Evolutionary conservation across 1,140 invertebrate genomes (phyloP).

Genomic region (Metopolophium dirhodum): DNA sequence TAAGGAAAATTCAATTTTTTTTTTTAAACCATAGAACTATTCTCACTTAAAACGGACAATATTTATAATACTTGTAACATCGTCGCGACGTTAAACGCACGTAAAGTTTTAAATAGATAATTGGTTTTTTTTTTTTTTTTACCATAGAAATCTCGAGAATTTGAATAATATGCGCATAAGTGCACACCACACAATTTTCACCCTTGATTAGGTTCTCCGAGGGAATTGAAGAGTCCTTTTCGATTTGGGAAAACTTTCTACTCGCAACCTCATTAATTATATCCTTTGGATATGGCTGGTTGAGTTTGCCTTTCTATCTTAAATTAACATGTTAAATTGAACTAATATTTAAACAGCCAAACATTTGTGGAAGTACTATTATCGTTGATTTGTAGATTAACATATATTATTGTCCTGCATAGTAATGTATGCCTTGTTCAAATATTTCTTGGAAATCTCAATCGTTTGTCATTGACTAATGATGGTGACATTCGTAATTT

Average conservation of each 20-base stretch:
- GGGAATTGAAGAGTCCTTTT: conserved; percentile 12
- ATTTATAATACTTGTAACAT: not conserved
- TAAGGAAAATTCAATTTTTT: too few species aligned
- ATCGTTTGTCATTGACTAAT: not conserved
- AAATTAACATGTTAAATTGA: conserved; percentile 40
- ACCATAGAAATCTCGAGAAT: not conserved
- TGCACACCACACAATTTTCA: conserved; percentile 13
- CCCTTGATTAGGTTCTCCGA: conserved; percentile 23
- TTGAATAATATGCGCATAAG: not conserved
- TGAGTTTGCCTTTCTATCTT: conserved; percentile 31
- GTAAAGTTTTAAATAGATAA: not conserved
- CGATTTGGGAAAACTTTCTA: conserved; percentile 33
- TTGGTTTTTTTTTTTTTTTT: not conserved
- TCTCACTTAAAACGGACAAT: not conserved
- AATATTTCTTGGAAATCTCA: not conserved
- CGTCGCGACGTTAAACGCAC: not conserved
- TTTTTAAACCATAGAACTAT: not conserved
- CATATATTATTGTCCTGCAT: not conserved
- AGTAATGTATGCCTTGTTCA: not conserved
- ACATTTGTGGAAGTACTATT: conserved; percentile 18
- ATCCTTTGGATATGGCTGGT: conserved; percentile 40
- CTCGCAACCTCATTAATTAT: conserved; percentile 28
- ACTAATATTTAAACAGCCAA: conserved; percentile 39
- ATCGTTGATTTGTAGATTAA: not conserved
- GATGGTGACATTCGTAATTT: not conserved